Base-by-base conservation (phyloP, 2,888 invertebrate species). In the Drosophila antonietae region DNA sequence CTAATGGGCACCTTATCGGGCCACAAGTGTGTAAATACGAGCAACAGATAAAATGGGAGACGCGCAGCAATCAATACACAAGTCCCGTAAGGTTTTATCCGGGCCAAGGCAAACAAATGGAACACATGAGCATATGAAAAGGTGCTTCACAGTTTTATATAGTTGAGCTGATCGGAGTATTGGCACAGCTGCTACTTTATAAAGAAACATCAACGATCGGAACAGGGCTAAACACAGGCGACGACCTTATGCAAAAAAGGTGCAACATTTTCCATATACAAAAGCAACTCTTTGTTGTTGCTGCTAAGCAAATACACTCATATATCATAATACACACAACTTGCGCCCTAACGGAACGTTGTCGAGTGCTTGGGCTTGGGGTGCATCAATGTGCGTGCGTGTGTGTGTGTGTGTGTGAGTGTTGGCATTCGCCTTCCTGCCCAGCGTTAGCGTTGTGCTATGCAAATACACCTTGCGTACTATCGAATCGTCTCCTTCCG, bases 201-300 rank as follows among this genome's bases (percentile, higher is more conserved):
- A 53, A 73, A 55, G 73, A 55, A 73, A 70, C 67, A 56, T 67
- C 20, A 8, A 35, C 44, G 66, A 75, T 70, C 60, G 53, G 47
- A 57, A 55, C 62, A 47, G 28, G 58, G n/a, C 67, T 33, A 57
- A 78, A 76, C 78, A 76, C 81, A 65, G 74, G 62, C 76, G 70
- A 63, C 72, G 56, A 72, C 78, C 76, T 84, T 88, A 85, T 85
- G 85, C 85, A 87, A 87, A 84, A 83, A 85, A 84, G 88, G 84
- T 87, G 83, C 83, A 83, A 83, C 82, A 76, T 80, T 83, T 81
- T 77, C 75, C 78, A 77, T 56, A 61, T 52, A 85, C 85, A 88
- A 85, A 72, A 89, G 66, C 88, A 87, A 85, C 89, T 88, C 89
- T 85, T 88, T 88, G 87, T 88, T 83, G 74, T 85, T 85, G 72